These are phyloP conservation scores for Murina feae DNA, from an alignment of 2,113 vertebrate genomes.

Conservation along the genomic window DNA sequence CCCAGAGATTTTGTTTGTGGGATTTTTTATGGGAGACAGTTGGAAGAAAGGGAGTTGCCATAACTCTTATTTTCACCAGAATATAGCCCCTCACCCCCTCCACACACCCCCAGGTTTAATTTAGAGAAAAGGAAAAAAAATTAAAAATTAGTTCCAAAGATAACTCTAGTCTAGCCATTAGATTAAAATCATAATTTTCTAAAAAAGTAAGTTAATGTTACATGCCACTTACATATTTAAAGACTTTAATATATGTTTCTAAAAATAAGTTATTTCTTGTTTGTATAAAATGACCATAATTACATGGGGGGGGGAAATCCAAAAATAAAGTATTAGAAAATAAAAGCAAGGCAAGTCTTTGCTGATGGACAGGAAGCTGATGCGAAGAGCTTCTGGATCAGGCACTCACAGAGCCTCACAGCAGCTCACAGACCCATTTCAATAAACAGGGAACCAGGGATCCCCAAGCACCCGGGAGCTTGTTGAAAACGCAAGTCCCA, in stretches of 20 bases:
- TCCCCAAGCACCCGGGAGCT: background rate
- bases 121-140: background rate
- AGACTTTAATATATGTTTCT: background rate
- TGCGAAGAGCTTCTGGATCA: background rate
- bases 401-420: background rate
- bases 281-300: background rate
- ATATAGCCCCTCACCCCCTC: background rate
- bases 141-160: background rate
- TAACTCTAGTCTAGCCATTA: background rate
- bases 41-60: background rate
- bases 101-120: background rate
- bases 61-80: background rate
- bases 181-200: background rate
- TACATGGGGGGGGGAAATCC: background rate
- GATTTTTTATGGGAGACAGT: background rate
- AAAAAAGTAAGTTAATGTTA: background rate
- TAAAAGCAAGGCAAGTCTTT: background rate
- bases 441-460: background rate
- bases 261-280: slow-evolving; percentile 9
- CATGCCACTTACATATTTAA: background rate
- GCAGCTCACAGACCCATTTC: background rate
- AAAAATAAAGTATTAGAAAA: background rate
- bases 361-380: background rate
- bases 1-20: background rate
- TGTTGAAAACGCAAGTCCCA: background rate